These are phyloP conservation scores for Muraenolepis orangiensis DNA, from an alignment of 2,797 vertebrate species.

Conservation along the genomic window DNA sequence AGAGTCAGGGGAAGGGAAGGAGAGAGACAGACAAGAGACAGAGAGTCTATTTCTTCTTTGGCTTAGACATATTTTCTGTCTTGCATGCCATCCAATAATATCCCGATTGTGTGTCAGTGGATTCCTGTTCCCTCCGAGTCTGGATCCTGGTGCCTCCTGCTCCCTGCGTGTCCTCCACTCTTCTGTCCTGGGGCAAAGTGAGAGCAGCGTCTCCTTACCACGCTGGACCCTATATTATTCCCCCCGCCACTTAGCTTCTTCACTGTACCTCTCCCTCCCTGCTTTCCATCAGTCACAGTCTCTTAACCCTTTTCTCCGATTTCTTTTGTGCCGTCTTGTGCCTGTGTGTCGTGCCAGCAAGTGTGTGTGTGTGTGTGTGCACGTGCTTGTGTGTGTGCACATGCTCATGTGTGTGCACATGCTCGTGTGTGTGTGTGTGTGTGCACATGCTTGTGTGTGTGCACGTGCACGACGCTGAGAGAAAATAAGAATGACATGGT, in stretches of 20 bases:
- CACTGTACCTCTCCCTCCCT: background rate
- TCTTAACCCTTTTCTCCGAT: constrained; percentile 45
- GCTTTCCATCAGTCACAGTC: background rate
- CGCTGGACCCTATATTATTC: constrained; percentile 24
- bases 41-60: constrained; percentile 2
- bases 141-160: background rate
- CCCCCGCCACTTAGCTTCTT: constrained; percentile 22
- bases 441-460: constrained; percentile 14
- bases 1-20: background rate
- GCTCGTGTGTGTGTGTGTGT: constrained; percentile 11
- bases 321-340: constrained; percentile 39
- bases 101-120: constrained; percentile 22
- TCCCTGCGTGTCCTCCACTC: background rate
- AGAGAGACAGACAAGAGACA: background rate
- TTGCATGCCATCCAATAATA: constrained; percentile 8
- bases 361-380: background rate
- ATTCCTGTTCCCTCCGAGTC: constrained; percentile 34
- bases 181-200: background rate
- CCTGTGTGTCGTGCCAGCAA: background rate
- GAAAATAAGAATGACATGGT: constrained; percentile 61
- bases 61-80: constrained; percentile 16
- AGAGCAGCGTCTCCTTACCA: background rate
- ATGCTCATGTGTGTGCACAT: constrained; percentile 20
- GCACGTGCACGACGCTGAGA: constrained; percentile 37
- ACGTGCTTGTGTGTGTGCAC: background rate